Percentiles rank a stretch among this genome's conserved stretches.
Conservation (phyloP, 2,113 vertebrate species). For the Centrocercus urophasianus region DNA sequence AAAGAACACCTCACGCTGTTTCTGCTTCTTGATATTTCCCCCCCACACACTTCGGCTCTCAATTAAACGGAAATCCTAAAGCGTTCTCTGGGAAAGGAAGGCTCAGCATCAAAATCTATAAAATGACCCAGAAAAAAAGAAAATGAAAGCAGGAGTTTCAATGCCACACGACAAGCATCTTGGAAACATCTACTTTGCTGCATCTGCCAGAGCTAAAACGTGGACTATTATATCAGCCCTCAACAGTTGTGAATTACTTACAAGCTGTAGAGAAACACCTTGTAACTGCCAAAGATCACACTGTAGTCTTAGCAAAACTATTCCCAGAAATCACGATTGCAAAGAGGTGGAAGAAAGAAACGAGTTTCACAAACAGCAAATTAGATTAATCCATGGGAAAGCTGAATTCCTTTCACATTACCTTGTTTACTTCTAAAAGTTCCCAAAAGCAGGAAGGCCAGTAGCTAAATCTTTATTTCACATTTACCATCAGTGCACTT, state of each 20-base stretch:
- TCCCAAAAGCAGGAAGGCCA: neutral
- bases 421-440: neutral
- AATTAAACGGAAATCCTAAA: neutral
- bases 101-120: neutral
- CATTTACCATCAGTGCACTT: neutral
- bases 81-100: neutral
- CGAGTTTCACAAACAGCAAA: neutral
- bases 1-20: neutral
- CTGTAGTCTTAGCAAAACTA: neutral
- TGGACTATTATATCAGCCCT: neutral
- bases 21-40: neutral
- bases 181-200: constrained; percentile 7
- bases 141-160: neutral
- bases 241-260: neutral
- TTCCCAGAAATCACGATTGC: constrained; percentile 28
- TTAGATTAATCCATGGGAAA: constrained; percentile 2
- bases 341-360: neutral
- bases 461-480: neutral
- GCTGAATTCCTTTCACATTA: neutral
- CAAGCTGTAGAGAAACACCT: constrained; percentile 32
- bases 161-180: neutral
- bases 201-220: constrained; percentile 9
- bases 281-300: constrained; percentile 28
- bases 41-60: neutral
- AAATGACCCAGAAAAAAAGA: neutral